Evolutionary conservation across 2,888 invertebrate species (phyloP).

Genomic region (Sinopyrophorus schimmeli): DNA sequence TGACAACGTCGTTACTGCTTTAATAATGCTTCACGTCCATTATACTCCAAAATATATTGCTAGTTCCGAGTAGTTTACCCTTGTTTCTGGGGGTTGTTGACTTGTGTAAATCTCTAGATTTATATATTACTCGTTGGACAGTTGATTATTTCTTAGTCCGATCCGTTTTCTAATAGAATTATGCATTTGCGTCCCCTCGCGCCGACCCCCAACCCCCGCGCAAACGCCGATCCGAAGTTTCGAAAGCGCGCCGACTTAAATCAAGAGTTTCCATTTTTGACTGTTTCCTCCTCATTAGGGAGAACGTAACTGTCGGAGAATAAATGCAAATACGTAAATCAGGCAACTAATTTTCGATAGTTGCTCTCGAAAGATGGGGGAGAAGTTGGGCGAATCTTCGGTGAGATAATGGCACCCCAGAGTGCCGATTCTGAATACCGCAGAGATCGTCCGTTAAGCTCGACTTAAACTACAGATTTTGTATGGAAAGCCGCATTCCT

Average conservation of each 20-base stretch:
- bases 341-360: constrained; percentile 33
- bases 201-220: too few species aligned
- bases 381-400: constrained; percentile 34
- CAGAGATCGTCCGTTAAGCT: constrained; percentile 33
- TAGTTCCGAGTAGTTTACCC: constrained; percentile 29
- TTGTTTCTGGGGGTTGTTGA: constrained; percentile 25
- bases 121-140: constrained; percentile 14
- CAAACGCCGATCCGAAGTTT: too few species aligned
- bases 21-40: constrained; percentile 31
- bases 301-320: constrained; percentile 37
- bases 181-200: too few species aligned
- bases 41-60: constrained; percentile 28
- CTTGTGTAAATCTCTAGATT: constrained; percentile 25
- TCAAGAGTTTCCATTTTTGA: too few species aligned
- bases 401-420: constrained; percentile 48
- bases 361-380: constrained; percentile 30
- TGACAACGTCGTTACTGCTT: constrained; percentile 31
- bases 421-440: constrained; percentile 47
- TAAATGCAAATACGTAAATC: constrained; percentile 37
- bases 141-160: constrained; percentile 15
- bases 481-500: too few species aligned
- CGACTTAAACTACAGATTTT: too few species aligned
- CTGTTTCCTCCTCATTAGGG: constrained; percentile 34
- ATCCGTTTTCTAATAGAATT: too few species aligned
- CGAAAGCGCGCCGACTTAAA: too few species aligned